Base-by-base conservation (phyloP, 1,140 invertebrate genomes). In the Aphaenogaster ashmeadi region DNA sequence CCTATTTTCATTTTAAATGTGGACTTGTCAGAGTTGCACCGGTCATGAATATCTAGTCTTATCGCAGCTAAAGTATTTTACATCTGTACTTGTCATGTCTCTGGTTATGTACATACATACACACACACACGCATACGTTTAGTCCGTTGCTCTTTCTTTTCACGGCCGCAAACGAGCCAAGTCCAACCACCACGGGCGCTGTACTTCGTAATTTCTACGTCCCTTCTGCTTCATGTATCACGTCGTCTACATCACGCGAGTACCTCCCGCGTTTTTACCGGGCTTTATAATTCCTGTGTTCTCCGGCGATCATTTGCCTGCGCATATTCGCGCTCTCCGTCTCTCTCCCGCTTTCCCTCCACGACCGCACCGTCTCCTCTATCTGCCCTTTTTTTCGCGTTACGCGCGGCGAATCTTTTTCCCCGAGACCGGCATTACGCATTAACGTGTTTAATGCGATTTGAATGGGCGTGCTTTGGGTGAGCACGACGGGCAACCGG, bases 401-500 rank as follows among this genome's bases (percentile, higher is more conserved):
- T 64, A 71, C 62, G 69, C 60, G 33, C 75, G 18, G 58, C 75
- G 41, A 69, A 33, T 47, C 36, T 87, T 74, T 64, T 56, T 80
- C 44, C 18, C 50, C 44, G 79, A 21, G 50, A 52, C 64, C 62
- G 77, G 36, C 66, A 90, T 90, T 87, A 85, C 64, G 85, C 85
- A 75, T 86, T 87, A 87, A 88, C 78, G 86, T 75, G 90, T 91
- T 91, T 91, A 88, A 91, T 88, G 88, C 86, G 88, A 90, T 91
- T 90, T 86, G 81, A 91, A 91, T 91, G 91, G 91, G 91, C 91
- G 91, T 91, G 90, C 90, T 91, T 90, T 91, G 79, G 90, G 27
- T 81, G 81, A 79, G 62, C 75, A 69, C 67, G 44, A 85, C 81
- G 89, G 83, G 80, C 86, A 79, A 90, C 64, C 86, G 83, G 75